Evolutionary conservation across 2,113 vertebrate species (phyloP).

Genomic region (Macroglossus sobrinus): DNA sequence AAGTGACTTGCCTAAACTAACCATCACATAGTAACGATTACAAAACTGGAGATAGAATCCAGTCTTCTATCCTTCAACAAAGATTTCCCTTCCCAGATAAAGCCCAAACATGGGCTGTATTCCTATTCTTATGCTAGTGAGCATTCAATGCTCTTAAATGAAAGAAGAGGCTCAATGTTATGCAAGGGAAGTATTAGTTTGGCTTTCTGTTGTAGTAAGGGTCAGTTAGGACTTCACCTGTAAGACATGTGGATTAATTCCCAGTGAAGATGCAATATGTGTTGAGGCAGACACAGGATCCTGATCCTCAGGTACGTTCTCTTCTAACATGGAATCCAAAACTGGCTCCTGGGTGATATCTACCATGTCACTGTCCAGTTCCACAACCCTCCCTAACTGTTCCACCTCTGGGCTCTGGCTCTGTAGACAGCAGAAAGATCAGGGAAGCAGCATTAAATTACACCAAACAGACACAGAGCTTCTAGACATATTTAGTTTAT

Average conservation of each 20-base stretch:
- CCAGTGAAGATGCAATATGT: slow-evolving; percentile 89
- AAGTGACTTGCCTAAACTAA: background rate
- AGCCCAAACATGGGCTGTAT: background rate
- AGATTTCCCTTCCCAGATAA: background rate
- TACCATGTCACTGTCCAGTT: slow-evolving; percentile 97
- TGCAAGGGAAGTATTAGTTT: background rate
- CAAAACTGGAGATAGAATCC: background rate
- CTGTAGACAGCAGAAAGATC: slow-evolving; percentile 79
- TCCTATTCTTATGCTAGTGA: background rate
- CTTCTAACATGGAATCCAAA: slow-evolving; percentile 78
- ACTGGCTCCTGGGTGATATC: slow-evolving; percentile 93
- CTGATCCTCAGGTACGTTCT: slow-evolving; percentile 80
- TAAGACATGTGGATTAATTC: slow-evolving; percentile 94
- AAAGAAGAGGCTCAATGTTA: background rate
- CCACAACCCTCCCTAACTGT: slow-evolving; percentile 83
- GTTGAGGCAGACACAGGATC: slow-evolving; percentile 86
- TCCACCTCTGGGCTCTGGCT: slow-evolving; percentile 86
- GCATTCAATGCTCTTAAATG: background rate
- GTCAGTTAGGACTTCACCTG: slow-evolving; percentile 85
- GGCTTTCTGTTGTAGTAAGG: background rate
- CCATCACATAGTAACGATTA: background rate
- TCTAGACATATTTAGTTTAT: background rate
- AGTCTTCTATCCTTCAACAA: background rate
- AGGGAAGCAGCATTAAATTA: slow-evolving; percentile 52
- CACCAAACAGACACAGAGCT: background rate